Evolutionary conservation across 2,113 vertebrate species (phyloP), one percentile per base, ranked within the genome.

Genomic region (Geococcyx californianus): DNA sequence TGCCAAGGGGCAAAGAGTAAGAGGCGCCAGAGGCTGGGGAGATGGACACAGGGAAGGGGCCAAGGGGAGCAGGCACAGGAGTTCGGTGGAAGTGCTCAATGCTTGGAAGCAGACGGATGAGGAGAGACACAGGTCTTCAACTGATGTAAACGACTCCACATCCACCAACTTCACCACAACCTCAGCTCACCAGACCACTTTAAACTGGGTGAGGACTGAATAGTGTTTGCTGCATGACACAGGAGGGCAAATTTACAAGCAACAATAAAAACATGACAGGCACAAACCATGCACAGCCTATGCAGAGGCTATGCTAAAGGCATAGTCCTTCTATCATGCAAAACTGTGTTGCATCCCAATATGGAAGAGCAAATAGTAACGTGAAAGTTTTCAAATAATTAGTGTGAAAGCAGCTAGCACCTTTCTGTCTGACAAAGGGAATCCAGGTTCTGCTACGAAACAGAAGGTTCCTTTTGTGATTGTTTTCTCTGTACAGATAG

Each of bases 61-160:
- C 1, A 1, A 73, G 26, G 5, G 34, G 21, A 73, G 23, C 20
- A 4, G 24, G 9, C 29, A 36, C 3, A 0, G 31, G 52, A 42
- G 7, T 28, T 0, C 1, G 1, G 24, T 34, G 12, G 49, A 64
- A 69, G 29, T 26, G 28, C 28, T 62, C 34, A 16, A 33, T 33
- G 20, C 29, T 40, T 64, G 33, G 36, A 36, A 67, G n/a, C 19
- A 72, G 44, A 40, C 18, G n/a, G 14, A 28, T 38, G 47, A 78
- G 34, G 14, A 87, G 36, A 64, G 59, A 67, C 18, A 45, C 1
- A 1, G 14, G 9, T 67, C 47, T 62, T 62, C 58, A 83, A n/a
- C 7, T 73, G 13, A 23, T 0, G 0, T 38, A 49, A 54, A 52
- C 29, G 36, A 63, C 31, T 18, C 9, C 24, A 44, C 13, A 19